phyloP scores from a whole-genome alignment of 2,797 vertebrate species.

The Tympanoctomys barrerae region DNA sequence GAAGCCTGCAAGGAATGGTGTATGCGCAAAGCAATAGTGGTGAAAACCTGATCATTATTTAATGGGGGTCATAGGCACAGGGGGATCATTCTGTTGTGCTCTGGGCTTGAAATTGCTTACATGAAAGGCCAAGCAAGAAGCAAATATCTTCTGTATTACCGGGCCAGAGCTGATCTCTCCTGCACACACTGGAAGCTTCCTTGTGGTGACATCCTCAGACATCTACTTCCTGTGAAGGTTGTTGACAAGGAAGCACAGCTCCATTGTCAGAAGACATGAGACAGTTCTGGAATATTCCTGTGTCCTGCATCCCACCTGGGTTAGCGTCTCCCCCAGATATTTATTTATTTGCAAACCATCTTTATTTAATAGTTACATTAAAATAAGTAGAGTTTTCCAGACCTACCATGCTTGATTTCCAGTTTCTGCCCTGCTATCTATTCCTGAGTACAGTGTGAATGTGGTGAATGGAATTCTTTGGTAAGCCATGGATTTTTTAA shows the following conservation, averaged over 20 bases:
- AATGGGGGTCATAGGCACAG: not conserved
- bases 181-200: not conserved
- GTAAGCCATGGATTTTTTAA: not conserved
- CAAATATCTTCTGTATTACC: not conserved
- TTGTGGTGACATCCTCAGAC: not conserved
- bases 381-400: not conserved
- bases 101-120: not conserved
- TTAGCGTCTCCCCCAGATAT: conserved; percentile 1
- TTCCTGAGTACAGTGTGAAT: not conserved
- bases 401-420: not conserved
- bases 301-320: not conserved
- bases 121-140: not conserved
- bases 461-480: not conserved
- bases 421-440: not conserved
- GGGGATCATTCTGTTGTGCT: not conserved
- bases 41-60: not conserved
- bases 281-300: not conserved
- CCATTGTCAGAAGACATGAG: not conserved
- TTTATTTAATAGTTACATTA: not conserved
- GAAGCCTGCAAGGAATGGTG: not conserved
- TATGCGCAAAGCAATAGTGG: not conserved
- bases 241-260: not conserved
- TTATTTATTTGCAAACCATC: not conserved
- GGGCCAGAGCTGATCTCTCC: not conserved
- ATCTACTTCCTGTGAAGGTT: conserved; percentile 56